Evolutionary conservation across 2,113 vertebrate genomes (phyloP).

Genomic region (Chloroceryle aenea): DNA sequence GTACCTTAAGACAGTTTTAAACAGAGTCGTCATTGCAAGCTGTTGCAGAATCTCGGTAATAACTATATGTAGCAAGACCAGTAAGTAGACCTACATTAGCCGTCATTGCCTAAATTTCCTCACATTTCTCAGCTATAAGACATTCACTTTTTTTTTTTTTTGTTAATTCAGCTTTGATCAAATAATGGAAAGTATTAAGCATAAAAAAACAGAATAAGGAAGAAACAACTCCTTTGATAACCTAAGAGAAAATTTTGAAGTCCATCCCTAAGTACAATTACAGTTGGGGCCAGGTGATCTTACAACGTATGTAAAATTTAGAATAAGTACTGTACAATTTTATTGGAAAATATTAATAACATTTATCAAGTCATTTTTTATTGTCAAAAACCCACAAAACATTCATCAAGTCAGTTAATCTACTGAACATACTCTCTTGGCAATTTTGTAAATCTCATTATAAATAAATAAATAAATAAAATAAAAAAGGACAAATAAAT

Average conservation of each 20-base stretch:
- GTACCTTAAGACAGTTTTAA: not conserved
- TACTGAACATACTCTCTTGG: not conserved
- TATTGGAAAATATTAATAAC: not conserved
- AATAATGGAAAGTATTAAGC: not conserved
- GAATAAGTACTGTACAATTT: not conserved
- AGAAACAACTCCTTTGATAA: not conserved
- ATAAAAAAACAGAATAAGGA: not conserved
- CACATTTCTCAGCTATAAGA: not conserved
- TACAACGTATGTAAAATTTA: not conserved
- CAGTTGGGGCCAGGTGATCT: not conserved
- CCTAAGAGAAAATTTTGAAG: not conserved
- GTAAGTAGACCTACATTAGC: not conserved
- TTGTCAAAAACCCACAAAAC: fast-evolving
- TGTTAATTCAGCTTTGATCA: not conserved
- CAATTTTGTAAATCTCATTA: not conserved
- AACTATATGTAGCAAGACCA: not conserved
- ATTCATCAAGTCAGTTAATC: not conserved
- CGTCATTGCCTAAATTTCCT: not conserved
- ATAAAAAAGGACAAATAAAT: not conserved
- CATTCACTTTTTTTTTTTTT: not conserved
- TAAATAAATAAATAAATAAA: not conserved
- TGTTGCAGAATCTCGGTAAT: not conserved
- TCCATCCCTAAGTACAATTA: not conserved
- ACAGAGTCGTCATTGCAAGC: not conserved
- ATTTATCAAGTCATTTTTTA: not conserved